Evolutionary conservation across 2,113 vertebrate genomes (phyloP).

Genomic region (Cyanoderma ruficeps): DNA sequence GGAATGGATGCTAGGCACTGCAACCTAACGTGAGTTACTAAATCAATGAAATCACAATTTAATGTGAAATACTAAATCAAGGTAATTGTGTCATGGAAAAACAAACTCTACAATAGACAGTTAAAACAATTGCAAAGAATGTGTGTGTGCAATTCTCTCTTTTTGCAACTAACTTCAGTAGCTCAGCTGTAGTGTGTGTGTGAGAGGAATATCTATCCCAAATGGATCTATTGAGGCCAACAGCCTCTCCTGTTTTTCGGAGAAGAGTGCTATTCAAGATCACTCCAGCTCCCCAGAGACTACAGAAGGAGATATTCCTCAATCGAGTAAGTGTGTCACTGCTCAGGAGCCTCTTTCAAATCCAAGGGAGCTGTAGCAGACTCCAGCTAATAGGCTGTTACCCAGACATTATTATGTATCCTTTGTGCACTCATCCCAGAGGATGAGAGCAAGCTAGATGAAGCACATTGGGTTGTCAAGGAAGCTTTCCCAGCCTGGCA

Average conservation of each 20-base stretch:
- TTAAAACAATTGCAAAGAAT: background rate
- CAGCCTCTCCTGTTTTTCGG: background rate
- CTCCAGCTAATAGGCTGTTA: background rate
- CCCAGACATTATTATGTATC: background rate
- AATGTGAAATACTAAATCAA: background rate
- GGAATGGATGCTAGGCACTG: background rate
- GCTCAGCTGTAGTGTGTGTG: background rate
- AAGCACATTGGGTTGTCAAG: background rate
- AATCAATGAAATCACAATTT: background rate
- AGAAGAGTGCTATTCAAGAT: background rate
- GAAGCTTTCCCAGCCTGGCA: background rate
- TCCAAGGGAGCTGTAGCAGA: background rate
- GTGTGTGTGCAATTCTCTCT: background rate
- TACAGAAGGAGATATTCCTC: background rate
- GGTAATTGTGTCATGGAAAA: background rate
- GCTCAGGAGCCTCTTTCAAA: background rate
- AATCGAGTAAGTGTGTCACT: background rate
- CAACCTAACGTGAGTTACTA: background rate
- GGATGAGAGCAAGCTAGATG: background rate
- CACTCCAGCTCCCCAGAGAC: background rate
- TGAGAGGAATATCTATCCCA: background rate
- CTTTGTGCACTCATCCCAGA: background rate
- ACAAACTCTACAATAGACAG: background rate
- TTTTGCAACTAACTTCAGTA: background rate
- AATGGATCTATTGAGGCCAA: background rate